Evolutionary conservation across 92 coral and sea anemone species (phyloP).

Genomic region (Blastomussa wellsi): DNA sequence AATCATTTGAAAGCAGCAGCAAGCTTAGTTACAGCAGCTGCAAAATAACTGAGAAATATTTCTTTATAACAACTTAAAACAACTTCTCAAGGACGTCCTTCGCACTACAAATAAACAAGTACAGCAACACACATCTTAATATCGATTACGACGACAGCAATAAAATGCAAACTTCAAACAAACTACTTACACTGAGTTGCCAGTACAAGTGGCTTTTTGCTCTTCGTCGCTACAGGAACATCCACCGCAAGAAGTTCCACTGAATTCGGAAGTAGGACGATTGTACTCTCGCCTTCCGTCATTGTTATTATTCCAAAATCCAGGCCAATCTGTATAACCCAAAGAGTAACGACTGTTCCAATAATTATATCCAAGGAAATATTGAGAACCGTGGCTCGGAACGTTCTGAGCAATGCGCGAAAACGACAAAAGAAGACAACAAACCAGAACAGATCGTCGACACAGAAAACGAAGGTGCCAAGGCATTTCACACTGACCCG

Average conservation of each 20-base stretch:
- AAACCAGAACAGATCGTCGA: constrained; percentile 4
- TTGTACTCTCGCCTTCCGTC: constrained; percentile 59
- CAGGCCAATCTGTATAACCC: constrained; percentile 77
- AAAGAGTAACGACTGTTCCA: constrained; percentile 82
- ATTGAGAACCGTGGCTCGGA: constrained; percentile 51
- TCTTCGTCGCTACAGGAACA: constrained; percentile 56
- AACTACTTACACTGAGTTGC: constrained; percentile 30
- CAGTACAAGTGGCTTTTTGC: constrained; percentile 60
- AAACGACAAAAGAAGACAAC: constrained; percentile 10
- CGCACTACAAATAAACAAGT: neutral
- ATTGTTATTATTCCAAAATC: constrained; percentile 73
- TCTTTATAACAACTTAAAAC: too few relatives aligned
- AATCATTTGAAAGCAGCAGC: too few relatives aligned
- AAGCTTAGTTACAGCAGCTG: neutral
- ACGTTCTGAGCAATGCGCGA: neutral
- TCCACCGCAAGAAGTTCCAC: constrained; percentile 34
- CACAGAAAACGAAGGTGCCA: neutral
- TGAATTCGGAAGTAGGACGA: constrained; percentile 17
- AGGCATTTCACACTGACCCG: constrained; percentile 1
- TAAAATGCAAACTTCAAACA: neutral
- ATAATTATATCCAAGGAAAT: constrained; percentile 62
- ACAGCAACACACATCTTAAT: neutral
- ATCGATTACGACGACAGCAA: neutral
- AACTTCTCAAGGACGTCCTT: neutral
- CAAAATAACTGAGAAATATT: too few relatives aligned